Evolutionary conservation across 2,797 vertebrate species (phyloP), one percentile per base, ranked within the genome.

Genomic region (Potorous gilbertii): DNA sequence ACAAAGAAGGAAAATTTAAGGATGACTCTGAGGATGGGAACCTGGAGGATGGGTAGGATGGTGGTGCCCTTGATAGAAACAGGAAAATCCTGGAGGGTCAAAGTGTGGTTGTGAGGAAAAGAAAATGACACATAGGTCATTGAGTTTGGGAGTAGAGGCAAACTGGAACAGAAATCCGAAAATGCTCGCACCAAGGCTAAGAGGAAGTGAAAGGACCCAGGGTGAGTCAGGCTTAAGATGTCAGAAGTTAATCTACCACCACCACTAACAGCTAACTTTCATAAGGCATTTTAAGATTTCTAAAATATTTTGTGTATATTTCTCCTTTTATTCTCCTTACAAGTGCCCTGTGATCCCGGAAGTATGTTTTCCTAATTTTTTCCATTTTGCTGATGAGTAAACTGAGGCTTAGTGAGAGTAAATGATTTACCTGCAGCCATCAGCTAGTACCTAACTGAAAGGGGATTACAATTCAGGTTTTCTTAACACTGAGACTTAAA

Each of bases 301-400:
- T 74, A 74, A 62, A 40, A 18, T 9, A 74, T 18, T 40, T 74
- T 74, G 66, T 40, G 34, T 74, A 55, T 31, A 92, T 24, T 54
- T 40, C 54, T 92, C 81, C 74, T 56, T 21, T 92, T 89, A 87
- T 59, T n/a, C 66, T 74, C n/a, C n/a, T 74, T n/a, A 40, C n/a
- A 54, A 87, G 59, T 14, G 57, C 21, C 29, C 54, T 24, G 14
- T 29, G 92, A 92, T 5, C 50, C 18, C 24, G 3, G 40, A n/a
- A 52, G 13, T 52, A 34, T 59, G 52, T 59, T 52, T 81, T 66
- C 34, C 4, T n/a, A 40, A 40, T 18, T 74, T n/a, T n/a, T 14
- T 46, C 54, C 59, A 95, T 92, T 55, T 92, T 87, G 57, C 59
- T 91, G 11, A 52, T 27, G 24, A 59, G 91, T 29, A 95, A 90